These are phyloP conservation scores for Drosophila rellima DNA, from an alignment of 2,888 invertebrate genomes.

Conservation along the genomic window DNA sequence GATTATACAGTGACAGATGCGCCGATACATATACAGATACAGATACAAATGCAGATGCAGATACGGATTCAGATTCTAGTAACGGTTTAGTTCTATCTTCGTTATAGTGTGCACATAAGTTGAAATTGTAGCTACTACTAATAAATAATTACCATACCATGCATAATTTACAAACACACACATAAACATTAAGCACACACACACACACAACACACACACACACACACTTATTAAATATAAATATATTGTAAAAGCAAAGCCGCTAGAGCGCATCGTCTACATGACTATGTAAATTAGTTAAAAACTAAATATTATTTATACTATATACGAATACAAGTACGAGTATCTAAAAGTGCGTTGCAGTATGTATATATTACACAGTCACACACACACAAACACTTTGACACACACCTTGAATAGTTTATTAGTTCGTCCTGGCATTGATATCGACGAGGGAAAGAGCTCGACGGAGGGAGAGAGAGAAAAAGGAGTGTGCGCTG, in stretches of 20 bases:
- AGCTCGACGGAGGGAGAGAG: neutral
- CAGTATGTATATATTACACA: slow-evolving; percentile 60
- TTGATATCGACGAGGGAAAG: slow-evolving; percentile 7
- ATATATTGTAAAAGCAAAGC: slow-evolving; percentile 56
- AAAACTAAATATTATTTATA: slow-evolving; percentile 74
- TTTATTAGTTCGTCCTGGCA: slow-evolving; percentile 24
- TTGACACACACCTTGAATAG: slow-evolving; percentile 24
- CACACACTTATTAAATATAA: slow-evolving; percentile 41
- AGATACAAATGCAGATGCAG: slow-evolving; percentile 36
- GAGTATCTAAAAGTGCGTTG: slow-evolving; percentile 73
- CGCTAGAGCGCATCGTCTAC: slow-evolving; percentile 78
- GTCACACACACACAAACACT: slow-evolving; percentile 19
- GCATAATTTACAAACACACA: slow-evolving; percentile 39
- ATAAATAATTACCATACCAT: slow-evolving; percentile 54
- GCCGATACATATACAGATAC: slow-evolving; percentile 28
- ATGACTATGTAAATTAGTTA: slow-evolving; percentile 83
- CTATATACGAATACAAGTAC: slow-evolving; percentile 69
- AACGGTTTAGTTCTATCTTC: slow-evolving; percentile 66
- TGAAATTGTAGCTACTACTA: slow-evolving; percentile 76
- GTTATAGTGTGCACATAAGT: slow-evolving; percentile 72
- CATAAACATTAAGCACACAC: slow-evolving; percentile 33
- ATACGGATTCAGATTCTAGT: slow-evolving; percentile 54
- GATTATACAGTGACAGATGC: slow-evolving; percentile 24
- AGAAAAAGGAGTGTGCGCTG: slow-evolving; percentile 5
- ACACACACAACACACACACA: slow-evolving; percentile 20